A percentile compares a stretch with the other conserved stretches of the same genome.
phyloP scores from a whole-genome alignment of 2,888 invertebrate genomes.

The Tipula helvola region DNA sequence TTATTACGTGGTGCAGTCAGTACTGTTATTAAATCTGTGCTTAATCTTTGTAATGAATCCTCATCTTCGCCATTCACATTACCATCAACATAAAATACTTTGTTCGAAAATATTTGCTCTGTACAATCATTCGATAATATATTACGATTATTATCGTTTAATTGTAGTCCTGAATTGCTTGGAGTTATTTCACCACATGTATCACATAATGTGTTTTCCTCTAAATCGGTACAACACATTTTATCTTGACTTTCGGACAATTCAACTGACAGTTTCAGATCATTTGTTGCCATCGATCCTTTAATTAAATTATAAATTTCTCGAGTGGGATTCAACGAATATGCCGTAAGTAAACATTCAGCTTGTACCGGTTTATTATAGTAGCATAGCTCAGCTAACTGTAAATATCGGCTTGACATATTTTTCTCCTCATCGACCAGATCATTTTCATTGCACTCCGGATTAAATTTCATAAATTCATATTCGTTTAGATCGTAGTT shows the following conservation, averaged over 20 bases:
- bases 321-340: slow-evolving; percentile 46
- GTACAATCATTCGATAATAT: neutral
- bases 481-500: slow-evolving; percentile 49
- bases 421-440: slow-evolving; percentile 38
- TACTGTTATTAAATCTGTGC: slow-evolving; percentile 46
- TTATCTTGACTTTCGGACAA: neutral
- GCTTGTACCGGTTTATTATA: slow-evolving; percentile 42
- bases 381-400: slow-evolving; percentile 41
- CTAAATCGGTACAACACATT: neutral
- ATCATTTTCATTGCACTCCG: slow-evolving; percentile 32
- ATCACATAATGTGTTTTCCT: neutral
- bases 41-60: slow-evolving; percentile 40
- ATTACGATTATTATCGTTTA: neutral
- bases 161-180: neutral
- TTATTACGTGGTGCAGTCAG: slow-evolving; percentile 46
- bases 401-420: slow-evolving; percentile 40
- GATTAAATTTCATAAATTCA: slow-evolving; percentile 40
- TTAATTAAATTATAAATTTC: slow-evolving; percentile 39
- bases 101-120: neutral
- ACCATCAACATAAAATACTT: neutral
- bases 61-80: slow-evolving; percentile 23
- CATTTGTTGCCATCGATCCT: slow-evolving; percentile 38
- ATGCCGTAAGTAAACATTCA: slow-evolving; percentile 50
- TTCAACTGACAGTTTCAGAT: neutral
- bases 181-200: neutral